A percentile compares a stretch with the other conserved stretches of the same genome.
These are phyloP conservation scores for Mastigias papua DNA, from an alignment of 30 jellyfish, hydroid and myxozoan genomes.

Conservation along the genomic window DNA sequence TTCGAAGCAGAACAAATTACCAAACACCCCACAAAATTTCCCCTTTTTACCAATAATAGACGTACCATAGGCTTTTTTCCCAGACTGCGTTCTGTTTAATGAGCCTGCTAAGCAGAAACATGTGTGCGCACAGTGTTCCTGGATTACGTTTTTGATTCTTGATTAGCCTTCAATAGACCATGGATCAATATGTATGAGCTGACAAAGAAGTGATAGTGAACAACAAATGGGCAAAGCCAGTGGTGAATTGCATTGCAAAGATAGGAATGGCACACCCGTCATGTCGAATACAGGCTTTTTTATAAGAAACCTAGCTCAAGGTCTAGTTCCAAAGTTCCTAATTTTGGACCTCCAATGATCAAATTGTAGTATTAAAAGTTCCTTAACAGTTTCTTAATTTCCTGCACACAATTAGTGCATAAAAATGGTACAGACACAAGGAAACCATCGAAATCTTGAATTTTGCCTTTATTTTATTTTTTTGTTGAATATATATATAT, in stretches of 20 bases:
- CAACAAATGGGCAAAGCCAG: neutral
- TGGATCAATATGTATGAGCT: neutral
- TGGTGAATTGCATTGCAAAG: neutral
- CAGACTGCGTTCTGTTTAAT: neutral
- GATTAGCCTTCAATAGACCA: neutral
- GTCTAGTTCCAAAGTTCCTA: too few relatives aligned
- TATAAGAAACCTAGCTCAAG: too few relatives aligned
- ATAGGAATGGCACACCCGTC: neutral
- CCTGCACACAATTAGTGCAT: too few relatives aligned
- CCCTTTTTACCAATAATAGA: neutral
- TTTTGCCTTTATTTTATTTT: too few relatives aligned
- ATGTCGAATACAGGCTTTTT: too few relatives aligned
- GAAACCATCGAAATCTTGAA: too few relatives aligned
- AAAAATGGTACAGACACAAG: too few relatives aligned
- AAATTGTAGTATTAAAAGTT: too few relatives aligned
- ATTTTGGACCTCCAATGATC: too few relatives aligned
- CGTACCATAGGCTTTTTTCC: neutral
- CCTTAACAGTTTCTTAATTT: too few relatives aligned
- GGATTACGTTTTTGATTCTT: neutral
- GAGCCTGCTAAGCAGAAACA: constrained; percentile 20
- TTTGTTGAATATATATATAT: too few relatives aligned
- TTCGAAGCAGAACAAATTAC: neutral
- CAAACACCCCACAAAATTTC: neutral
- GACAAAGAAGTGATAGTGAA: neutral
- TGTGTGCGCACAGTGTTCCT: neutral